Evolutionary conservation across 2,113 vertebrate genomes (phyloP).

Genomic region (Plotosus lineatus): DNA sequence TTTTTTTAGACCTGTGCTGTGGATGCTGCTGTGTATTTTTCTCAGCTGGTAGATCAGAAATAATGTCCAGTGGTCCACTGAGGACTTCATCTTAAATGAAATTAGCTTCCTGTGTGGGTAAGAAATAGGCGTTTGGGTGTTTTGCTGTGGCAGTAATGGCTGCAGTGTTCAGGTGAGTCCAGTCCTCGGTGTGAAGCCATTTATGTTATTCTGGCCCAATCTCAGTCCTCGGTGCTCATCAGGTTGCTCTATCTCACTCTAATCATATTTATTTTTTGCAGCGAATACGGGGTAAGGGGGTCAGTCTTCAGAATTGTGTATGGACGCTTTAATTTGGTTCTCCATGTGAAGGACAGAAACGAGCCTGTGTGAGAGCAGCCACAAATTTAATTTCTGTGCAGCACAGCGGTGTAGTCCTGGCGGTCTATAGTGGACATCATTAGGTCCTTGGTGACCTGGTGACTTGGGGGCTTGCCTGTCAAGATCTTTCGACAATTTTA

Average conservation of each 20-base stretch:
- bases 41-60: conserved; percentile 43
- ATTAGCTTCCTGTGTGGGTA: conserved; percentile 49
- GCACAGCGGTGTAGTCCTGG: neutral
- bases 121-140: conserved; percentile 40
- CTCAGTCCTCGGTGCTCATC: conserved; percentile 48
- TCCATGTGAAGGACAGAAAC: conserved; percentile 7
- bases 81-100: conserved; percentile 58
- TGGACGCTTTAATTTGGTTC: conserved; percentile 46
- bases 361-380: conserved; percentile 23
- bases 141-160: conserved; percentile 52
- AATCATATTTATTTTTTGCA: conserved; percentile 53
- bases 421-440: conserved; percentile 44
- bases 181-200: conserved; percentile 45
- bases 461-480: conserved; percentile 10
- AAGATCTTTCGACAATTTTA: conserved; percentile 46
- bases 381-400: conserved; percentile 18
- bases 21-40: conserved; percentile 42
- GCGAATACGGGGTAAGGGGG: conserved; percentile 10
- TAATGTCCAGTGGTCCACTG: conserved; percentile 50
- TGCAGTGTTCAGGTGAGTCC: conserved; percentile 12
- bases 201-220: conserved; percentile 51
- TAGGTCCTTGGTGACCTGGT: conserved; percentile 34
- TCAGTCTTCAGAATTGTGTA: conserved; percentile 30
- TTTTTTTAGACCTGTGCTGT: conserved; percentile 12
- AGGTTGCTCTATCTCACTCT: conserved; percentile 32